Percentiles rank a stretch among this genome's conserved stretches.
phyloP scores from a whole-genome alignment of 2,888 invertebrate species.

The Hirtodrosophila alboralis region DNA sequence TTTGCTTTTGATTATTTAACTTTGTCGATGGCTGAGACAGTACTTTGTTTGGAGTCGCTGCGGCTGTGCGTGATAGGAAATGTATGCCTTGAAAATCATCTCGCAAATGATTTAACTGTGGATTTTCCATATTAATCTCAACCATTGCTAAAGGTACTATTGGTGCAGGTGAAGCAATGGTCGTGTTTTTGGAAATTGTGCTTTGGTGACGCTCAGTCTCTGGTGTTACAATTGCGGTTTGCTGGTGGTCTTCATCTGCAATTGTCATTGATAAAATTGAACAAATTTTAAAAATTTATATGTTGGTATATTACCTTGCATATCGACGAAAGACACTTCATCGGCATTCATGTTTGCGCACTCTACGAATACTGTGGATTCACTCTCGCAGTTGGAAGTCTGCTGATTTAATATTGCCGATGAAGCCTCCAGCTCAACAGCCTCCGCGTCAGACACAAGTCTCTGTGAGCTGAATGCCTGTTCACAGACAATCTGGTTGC shows the following conservation, averaged over 20 bases:
- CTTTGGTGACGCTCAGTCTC: not conserved
- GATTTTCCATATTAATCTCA: conserved; percentile 61
- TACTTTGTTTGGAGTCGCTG: not conserved
- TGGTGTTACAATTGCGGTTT: not conserved
- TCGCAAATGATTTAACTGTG: conserved; percentile 39
- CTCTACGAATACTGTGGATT: too few species aligned
- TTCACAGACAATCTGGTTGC: conserved; percentile 36
- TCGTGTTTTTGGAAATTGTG: not conserved
- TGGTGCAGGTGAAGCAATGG: not conserved
- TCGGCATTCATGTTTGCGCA: not conserved
- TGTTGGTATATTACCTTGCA: conserved; percentile 19
- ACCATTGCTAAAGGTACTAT: conserved; percentile 55
- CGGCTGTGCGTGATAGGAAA: conserved; percentile 5
- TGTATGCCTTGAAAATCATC: conserved; percentile 40
- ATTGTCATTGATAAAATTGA: not conserved
- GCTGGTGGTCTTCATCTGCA: conserved; percentile 38
- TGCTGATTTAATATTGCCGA: not conserved
- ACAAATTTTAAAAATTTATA: not conserved
- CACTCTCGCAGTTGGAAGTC: not conserved
- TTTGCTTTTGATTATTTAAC: not conserved
- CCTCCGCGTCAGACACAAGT: conserved; percentile 28
- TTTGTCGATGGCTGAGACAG: not conserved
- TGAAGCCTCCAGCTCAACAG: conserved; percentile 5
- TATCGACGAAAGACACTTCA: conserved; percentile 8
- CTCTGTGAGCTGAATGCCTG: conserved; percentile 31